Conservation (phyloP, 2,113 vertebrate genomes). For the Willisornis vidua region DNA sequence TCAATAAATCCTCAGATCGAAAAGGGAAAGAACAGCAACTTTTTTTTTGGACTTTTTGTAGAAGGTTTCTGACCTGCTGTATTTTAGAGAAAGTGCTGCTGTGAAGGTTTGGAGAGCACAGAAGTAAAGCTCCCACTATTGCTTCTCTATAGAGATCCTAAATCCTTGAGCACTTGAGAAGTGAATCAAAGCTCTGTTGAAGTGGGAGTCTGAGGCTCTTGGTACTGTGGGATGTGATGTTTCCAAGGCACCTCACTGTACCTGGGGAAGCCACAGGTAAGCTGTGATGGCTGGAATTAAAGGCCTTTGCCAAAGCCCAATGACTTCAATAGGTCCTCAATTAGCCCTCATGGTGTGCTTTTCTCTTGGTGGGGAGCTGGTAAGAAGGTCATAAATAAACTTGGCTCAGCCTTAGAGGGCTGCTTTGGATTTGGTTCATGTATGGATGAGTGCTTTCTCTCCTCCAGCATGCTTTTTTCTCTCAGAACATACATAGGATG, state of each 20-base stretch:
- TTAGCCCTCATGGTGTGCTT: not conserved
- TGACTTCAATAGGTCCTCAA: not conserved
- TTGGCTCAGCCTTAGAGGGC: not conserved
- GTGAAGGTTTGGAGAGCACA: not conserved
- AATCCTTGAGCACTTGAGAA: not conserved
- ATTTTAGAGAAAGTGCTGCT: not conserved
- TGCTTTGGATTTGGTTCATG: not conserved
- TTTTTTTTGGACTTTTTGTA: not conserved
- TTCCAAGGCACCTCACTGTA: not conserved
- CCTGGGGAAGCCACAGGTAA: not conserved
- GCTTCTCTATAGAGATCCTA: not conserved
- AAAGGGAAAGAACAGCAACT: not conserved
- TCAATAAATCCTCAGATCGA: not conserved
- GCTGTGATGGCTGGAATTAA: not conserved
- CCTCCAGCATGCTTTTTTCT: not conserved
- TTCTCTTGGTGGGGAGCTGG: not conserved
- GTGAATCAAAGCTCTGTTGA: not conserved
- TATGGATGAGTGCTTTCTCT: not conserved
- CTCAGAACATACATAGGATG: accelerated
- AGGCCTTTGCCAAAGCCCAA: not conserved
- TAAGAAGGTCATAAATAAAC: not conserved
- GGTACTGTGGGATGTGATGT: not conserved
- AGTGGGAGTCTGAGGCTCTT: not conserved
- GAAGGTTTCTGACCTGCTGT: not conserved
- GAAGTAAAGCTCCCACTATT: not conserved